Conservation (phyloP, 2,888 invertebrate species). For the Pachycephus smyrnensis region DNA sequence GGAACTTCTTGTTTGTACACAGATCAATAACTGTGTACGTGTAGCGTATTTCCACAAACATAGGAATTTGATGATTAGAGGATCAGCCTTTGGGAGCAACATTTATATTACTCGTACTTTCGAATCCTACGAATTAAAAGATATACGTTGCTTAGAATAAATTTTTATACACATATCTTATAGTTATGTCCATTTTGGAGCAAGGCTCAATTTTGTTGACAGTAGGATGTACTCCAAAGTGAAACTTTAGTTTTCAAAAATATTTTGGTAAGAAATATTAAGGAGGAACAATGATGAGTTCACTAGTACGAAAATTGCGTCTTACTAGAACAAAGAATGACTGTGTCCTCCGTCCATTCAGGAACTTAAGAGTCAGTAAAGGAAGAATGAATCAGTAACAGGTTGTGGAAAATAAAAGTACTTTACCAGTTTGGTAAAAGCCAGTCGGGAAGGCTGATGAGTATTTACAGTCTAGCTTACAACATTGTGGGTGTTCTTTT, state of each 20-base stretch:
- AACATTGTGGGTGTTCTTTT: slow-evolving; percentile 60
- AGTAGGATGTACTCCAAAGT: neutral
- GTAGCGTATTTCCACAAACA: neutral
- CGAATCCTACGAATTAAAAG: no score
- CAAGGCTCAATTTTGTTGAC: neutral
- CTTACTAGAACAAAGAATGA: neutral
- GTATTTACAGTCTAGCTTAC: slow-evolving; percentile 35
- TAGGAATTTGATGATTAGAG: neutral
- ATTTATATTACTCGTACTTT: neutral
- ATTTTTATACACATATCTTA: neutral
- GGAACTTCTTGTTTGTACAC: slow-evolving; percentile 31
- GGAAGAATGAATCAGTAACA: slow-evolving; percentile 31
- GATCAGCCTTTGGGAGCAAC: neutral
- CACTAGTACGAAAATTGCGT: slow-evolving; percentile 1
- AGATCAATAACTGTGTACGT: slow-evolving; percentile 21
- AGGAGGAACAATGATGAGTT: slow-evolving; percentile 17
- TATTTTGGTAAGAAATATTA: neutral
- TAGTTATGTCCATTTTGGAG: neutral
- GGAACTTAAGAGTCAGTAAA: neutral
- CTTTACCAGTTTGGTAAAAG: slow-evolving; percentile 33
- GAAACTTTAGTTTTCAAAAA: neutral
- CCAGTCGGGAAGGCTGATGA: slow-evolving; percentile 32
- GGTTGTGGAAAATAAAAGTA: slow-evolving; percentile 20
- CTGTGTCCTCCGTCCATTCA: neutral
- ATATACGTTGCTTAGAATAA: neutral